These are phyloP conservation scores for Crypturellus undulatus DNA, from an alignment of 2,113 vertebrate species.

Conservation along the genomic window DNA sequence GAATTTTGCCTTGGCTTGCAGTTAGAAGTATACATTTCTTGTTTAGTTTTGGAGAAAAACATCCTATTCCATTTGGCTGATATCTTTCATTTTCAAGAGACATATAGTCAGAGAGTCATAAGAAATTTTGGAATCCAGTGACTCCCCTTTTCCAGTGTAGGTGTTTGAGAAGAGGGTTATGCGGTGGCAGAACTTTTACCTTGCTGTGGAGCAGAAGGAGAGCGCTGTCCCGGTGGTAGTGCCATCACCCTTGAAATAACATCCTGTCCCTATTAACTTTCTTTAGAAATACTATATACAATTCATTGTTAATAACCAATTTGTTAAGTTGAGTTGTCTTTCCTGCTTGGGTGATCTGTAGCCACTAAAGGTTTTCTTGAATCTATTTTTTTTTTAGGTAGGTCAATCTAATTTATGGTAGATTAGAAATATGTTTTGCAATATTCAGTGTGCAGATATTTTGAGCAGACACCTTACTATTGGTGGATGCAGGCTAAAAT, in stretches of 20 bases:
- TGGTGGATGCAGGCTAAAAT: not conserved
- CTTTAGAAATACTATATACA: not conserved
- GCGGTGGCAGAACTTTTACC: not conserved
- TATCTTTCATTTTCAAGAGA: conserved; percentile 31
- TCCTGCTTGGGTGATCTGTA: not conserved
- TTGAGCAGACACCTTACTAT: not conserved
- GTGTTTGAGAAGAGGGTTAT: not conserved
- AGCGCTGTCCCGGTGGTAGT: not conserved
- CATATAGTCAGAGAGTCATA: not conserved
- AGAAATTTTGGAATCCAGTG: conserved; percentile 5
- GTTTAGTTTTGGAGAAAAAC: conserved; percentile 38
- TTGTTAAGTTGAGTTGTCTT: not conserved
- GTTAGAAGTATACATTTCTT: conserved; percentile 1
- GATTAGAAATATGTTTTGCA: not conserved
- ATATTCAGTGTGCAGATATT: not conserved
- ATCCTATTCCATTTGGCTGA: conserved; percentile 26
- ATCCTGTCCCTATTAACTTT: not conserved
- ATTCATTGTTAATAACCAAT: not conserved
- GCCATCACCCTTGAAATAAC: not conserved
- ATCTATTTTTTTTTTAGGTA: not conserved
- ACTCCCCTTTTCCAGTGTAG: not conserved
- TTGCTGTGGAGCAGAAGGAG: not conserved
- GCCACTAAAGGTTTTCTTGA: not conserved
- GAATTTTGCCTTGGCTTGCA: conserved; percentile 39
- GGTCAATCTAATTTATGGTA: not conserved